These are phyloP conservation scores for Struthio camelus DNA, from an alignment of 2,113 vertebrate species.

Conservation along the genomic window DNA sequence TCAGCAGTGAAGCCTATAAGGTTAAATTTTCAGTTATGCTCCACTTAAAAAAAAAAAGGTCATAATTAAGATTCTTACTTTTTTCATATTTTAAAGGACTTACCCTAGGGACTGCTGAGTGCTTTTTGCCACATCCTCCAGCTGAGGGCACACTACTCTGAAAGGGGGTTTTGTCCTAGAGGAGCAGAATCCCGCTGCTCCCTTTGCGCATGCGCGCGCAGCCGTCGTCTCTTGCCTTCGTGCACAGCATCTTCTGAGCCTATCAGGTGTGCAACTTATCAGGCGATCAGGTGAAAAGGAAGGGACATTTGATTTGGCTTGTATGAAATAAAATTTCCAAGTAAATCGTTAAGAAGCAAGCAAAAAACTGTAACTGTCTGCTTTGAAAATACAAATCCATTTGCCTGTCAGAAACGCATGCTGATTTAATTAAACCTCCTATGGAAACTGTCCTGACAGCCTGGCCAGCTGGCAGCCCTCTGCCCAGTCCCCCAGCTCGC, in stretches of 20 bases:
- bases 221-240: background rate
- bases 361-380: background rate
- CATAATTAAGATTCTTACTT: background rate
- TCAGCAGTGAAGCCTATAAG: background rate
- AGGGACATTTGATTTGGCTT: accelerated
- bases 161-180: background rate
- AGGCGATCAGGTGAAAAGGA: background rate
- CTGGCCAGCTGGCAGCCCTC: background rate
- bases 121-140: background rate
- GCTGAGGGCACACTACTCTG: background rate
- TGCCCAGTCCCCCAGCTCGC: accelerated
- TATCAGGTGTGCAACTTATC: background rate
- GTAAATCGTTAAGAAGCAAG: background rate
- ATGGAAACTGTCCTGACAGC: background rate
- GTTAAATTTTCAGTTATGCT: background rate
- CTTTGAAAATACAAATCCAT: background rate
- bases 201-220: background rate
- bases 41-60: background rate
- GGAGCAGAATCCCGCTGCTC: background rate
- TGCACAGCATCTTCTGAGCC: background rate
- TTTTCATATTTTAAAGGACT: background rate
- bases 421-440: background rate
- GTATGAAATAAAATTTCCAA: background rate
- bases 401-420: background rate
- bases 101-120: background rate